Base-by-base conservation (phyloP, 2,113 vertebrate genomes). In the Protomyctophum bolini region DNA sequence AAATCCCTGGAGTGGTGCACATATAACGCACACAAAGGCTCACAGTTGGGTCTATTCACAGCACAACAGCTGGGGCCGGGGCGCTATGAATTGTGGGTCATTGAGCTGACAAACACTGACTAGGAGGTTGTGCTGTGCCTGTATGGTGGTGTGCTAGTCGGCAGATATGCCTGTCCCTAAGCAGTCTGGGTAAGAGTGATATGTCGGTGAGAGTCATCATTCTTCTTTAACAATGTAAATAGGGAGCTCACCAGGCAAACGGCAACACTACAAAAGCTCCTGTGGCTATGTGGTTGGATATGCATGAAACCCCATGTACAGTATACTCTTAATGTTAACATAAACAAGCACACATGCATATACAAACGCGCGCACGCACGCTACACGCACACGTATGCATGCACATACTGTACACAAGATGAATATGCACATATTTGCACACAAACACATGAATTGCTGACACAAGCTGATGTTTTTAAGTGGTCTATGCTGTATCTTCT, bases 91-190 rank as follows among this genome's bases (percentile, higher is more conserved):
- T 82, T 56, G 56, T 48, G 55, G 72, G 78, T 79, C 76, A 81
- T 83, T 50, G 54, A 83, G 85, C 76, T 79, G 77, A 86, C 72
- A 66, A 81, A 84, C 73, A 11, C 68, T 1, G 72, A 64, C 77
- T 67, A 66, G 68, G 66, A 81, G 83, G 86, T 73, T 60, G 81
- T 69, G 87, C 83, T 73, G 79, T 67, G 74, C 46, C 71, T 63
- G 72, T 80, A 66, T 74, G 68, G 69, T 64, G 6, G 46, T 0
- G 58, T 11, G 41, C 41, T 45, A 57, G 68, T 74, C 52, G 68
- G 72, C 68, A 66, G 71, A 85, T 86, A 56, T 66, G 70, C 62
- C 61, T 3, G 63, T 54, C 57, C 70, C 45, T 14, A n/a, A 49
- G 66, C 60, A 63, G 79, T 46, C 69, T 80, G 77, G 71, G 73